These are phyloP conservation scores for Laothoe populi DNA, from an alignment of 2,888 invertebrate genomes.

Conservation along the genomic window DNA sequence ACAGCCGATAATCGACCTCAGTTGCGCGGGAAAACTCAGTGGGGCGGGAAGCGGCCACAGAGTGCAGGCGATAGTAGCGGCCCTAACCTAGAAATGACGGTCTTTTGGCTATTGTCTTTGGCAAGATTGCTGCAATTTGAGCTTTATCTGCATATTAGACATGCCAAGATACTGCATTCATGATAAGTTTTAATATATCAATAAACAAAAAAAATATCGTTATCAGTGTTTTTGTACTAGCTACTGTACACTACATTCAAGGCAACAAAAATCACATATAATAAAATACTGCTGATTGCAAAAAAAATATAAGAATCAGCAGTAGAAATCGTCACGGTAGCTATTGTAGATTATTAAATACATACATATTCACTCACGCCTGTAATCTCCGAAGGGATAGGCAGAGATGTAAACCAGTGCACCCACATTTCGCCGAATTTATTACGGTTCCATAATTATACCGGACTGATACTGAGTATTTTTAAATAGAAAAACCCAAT, in stretches of 20 bases:
- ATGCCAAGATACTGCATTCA: not conserved
- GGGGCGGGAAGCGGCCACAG: slow-evolving; percentile 44
- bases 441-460: too few relatives aligned
- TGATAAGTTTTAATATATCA: not conserved
- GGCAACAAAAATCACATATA: not conserved
- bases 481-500: too few relatives aligned
- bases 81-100: slow-evolving; percentile 27
- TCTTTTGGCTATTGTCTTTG: slow-evolving; percentile 19
- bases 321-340: too few relatives aligned
- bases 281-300: too few relatives aligned
- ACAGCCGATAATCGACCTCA: slow-evolving; percentile 57
- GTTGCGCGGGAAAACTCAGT: slow-evolving; percentile 69
- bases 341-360: too few relatives aligned
- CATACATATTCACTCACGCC: too few relatives aligned
- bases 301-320: too few relatives aligned
- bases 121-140: not conserved
- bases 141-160: slow-evolving; percentile 1
- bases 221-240: not conserved
- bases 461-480: too few relatives aligned
- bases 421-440: too few relatives aligned
- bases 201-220: not conserved
- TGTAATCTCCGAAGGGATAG: too few relatives aligned
- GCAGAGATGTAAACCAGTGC: too few relatives aligned
- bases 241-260: not conserved
- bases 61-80: slow-evolving; percentile 30